These are phyloP conservation scores for Tauraco hartlaubi DNA, from an alignment of 2,797 vertebrate genomes.

Conservation along the genomic window DNA sequence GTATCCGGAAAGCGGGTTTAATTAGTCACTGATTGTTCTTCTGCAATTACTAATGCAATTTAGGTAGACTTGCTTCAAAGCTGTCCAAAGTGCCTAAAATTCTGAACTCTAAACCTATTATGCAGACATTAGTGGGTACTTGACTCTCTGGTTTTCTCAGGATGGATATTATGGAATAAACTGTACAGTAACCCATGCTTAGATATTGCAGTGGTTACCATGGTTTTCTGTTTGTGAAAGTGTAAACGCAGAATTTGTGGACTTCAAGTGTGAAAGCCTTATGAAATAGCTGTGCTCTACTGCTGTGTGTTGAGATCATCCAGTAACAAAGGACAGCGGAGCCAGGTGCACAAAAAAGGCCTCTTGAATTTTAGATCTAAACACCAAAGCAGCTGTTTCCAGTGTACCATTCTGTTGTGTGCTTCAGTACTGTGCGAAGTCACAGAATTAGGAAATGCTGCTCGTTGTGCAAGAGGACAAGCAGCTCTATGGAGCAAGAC, in stretches of 20 bases:
- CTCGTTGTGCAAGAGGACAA: neutral
- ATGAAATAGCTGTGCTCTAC: neutral
- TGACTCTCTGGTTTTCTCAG: slow-evolving; percentile 15
- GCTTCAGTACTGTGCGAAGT: neutral
- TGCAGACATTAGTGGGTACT: neutral
- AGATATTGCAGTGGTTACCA: neutral
- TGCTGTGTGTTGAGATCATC: neutral
- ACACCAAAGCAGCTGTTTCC: neutral
- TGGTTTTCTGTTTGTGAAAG: neutral
- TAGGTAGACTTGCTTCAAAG: slow-evolving; percentile 8
- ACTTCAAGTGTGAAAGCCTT: neutral
- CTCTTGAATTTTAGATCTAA: neutral
- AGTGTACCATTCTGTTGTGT: neutral
- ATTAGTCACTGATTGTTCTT: slow-evolving; percentile 30
- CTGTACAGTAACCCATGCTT: neutral
- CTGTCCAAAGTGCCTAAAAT: neutral
- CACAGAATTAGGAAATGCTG: neutral
- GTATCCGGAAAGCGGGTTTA: slow-evolving; percentile 48
- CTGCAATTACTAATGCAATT: slow-evolving; percentile 16
- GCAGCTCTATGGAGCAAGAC: neutral
- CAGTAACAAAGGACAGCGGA: neutral
- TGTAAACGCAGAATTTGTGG: slow-evolving; percentile 12
- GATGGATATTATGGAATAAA: neutral
- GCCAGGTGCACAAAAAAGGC: neutral
- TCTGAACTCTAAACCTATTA: neutral